Base-by-base conservation (phyloP, 2,888 invertebrate genomes). In the Diarsia dahlii region DNA sequence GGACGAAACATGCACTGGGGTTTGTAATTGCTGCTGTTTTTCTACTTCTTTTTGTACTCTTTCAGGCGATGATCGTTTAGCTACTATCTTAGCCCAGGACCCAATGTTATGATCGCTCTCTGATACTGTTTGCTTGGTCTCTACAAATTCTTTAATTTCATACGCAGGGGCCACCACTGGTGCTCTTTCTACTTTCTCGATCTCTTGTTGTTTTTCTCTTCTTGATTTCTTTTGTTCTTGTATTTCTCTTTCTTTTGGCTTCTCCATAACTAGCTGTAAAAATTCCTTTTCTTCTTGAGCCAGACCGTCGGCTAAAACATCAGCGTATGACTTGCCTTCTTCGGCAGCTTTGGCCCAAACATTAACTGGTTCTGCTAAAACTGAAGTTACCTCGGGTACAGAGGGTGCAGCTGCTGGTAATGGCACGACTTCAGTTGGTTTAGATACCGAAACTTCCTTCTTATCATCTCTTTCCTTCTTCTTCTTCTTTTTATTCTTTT, bases 241-340 rank as follows among this genome's bases (percentile, higher is more conserved):
- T 50, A 71, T 75, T 62, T 86, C 54, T 71, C 20, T 80, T 72
- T 75, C 76, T 76, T 86, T 76, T 71, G 84, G 77, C 48, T 86
- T 87, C 64, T 85, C 87, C 64, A 71, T 18, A 23, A 76, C 63
- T 76, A 84, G 64, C 65, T 85, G 79, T 52, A 81, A 72, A 67
- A 74, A 80, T 74, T 89, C 87, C 64, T 71, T 83, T 56, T 90
- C 78, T 87, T 89, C 90, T 23, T 84, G 79, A n/a, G 85, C 71
- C 62, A 95, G 87, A 1, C 95, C 93, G 88, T 97, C 96, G 28
- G 97, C 97, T 12, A 98, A 95, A 54, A 98, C 97, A 93, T 97
- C 97, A 34, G 98, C 98, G 89, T 98, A 98, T 0, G 98, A 97
- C 93, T 98, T 98, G 0, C 97, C 97, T 82, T 97, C 97, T 60